These are phyloP conservation scores for Ptychochromis oligacanthus DNA, from an alignment of 2,113 vertebrate genomes.

Conservation along the genomic window DNA sequence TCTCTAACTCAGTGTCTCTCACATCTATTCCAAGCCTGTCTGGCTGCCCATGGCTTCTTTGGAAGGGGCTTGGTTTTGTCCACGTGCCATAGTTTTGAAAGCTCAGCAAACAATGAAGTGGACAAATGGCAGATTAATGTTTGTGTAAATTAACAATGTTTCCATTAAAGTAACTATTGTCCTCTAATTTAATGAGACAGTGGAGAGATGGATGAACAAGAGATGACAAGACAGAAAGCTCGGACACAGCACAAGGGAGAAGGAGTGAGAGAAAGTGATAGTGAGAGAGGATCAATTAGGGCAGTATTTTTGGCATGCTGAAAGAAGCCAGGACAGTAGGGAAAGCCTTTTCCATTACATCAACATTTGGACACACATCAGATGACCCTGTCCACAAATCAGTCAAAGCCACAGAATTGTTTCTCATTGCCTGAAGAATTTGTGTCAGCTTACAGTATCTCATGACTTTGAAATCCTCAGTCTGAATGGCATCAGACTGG, in stretches of 20 bases:
- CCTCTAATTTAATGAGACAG: slow-evolving; percentile 70
- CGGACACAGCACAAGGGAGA: slow-evolving; percentile 27
- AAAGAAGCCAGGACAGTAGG: slow-evolving; percentile 52
- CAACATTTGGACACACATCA: slow-evolving; percentile 72
- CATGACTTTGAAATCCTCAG: slow-evolving; percentile 61
- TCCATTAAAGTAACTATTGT: slow-evolving; percentile 67
- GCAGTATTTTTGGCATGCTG: slow-evolving; percentile 69
- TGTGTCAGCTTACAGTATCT: slow-evolving; percentile 55
- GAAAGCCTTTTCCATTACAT: slow-evolving; percentile 75
- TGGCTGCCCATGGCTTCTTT: slow-evolving; percentile 34
- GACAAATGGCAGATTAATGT: slow-evolving; percentile 65
- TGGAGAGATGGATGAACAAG: slow-evolving; percentile 42
- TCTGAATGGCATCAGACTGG: slow-evolving; percentile 35
- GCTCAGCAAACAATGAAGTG: slow-evolving; percentile 67
- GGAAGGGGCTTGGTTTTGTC: slow-evolving; percentile 37
- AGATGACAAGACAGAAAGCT: slow-evolving; percentile 56
- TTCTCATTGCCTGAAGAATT: slow-evolving; percentile 49
- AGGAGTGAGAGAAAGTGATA: slow-evolving; percentile 50
- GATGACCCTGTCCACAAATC: slow-evolving; percentile 60
- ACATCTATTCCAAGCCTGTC: slow-evolving; percentile 48
- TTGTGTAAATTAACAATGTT: slow-evolving; percentile 68
- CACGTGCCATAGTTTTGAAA: slow-evolving; percentile 53
- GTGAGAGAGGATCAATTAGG: slow-evolving; percentile 70
- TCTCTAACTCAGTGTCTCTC: slow-evolving; percentile 38
- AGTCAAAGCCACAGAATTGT: slow-evolving; percentile 57